A percentile compares a stretch with the other conserved stretches of the same genome.
Conservation (phyloP, 2,888 invertebrate genomes). For the Prosapia bicincta region DNA sequence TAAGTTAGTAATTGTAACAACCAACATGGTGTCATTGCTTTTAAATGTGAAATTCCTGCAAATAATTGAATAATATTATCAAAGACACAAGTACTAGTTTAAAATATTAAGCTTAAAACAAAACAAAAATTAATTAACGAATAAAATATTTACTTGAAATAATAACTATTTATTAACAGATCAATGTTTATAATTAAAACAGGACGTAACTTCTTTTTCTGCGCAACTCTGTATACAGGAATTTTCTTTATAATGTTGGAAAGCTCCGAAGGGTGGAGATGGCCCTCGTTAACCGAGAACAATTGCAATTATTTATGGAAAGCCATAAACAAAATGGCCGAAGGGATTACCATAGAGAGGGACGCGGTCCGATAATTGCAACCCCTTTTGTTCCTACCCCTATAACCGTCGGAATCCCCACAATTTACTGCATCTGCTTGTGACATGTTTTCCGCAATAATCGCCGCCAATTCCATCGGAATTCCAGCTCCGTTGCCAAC, state of each 20-base stretch:
- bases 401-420: constrained; percentile 15
- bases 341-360: background rate
- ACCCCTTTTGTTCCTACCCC: constrained; percentile 6
- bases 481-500: background rate
- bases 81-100: no score
- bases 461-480: background rate
- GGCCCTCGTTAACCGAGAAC: background rate
- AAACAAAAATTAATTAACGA: no score
- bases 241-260: background rate
- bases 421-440: constrained; percentile 24
- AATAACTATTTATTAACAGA: no score
- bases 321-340: background rate
- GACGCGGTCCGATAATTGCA: background rate
- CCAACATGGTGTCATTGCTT: no score
- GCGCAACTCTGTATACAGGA: background rate
- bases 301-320: background rate
- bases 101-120: no score
- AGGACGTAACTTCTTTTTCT: no score
- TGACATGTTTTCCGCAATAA: background rate
- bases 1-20: no score
- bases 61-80: no score
- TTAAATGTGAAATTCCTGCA: no score
- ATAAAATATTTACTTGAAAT: no score
- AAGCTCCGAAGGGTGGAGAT: background rate
- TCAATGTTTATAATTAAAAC: no score